Conservation (phyloP, 1,140 invertebrate species). For the Cyclargus thomasi region DNA sequence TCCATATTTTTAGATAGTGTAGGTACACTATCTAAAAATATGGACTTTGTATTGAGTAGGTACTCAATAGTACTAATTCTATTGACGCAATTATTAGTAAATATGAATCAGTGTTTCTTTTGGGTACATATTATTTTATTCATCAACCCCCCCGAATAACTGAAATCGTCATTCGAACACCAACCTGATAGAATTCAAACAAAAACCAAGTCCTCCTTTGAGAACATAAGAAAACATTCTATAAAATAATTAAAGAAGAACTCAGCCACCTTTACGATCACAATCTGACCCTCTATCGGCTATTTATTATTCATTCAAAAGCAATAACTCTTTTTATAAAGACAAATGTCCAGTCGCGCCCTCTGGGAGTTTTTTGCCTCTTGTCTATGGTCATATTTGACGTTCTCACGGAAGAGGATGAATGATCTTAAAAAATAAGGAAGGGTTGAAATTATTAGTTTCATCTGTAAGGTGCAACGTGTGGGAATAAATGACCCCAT, state of each 20-base stretch:
- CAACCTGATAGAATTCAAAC: neutral
- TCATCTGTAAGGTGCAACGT: conserved; percentile 9
- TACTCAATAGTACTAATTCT: too few species aligned
- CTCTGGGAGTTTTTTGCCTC: neutral
- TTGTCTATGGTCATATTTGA: conserved; percentile 12
- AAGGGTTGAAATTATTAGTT: conserved; percentile 15
- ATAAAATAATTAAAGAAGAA: conserved; percentile 11
- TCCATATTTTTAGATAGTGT: too few species aligned
- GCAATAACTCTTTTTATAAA: conserved; percentile 10
- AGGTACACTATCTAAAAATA: too few species aligned
- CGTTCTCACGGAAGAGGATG: conserved; percentile 14
- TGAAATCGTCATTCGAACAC: too few species aligned
- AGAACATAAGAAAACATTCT: conserved; percentile 1
- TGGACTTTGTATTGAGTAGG: too few species aligned
- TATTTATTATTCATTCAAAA: conserved; percentile 13
- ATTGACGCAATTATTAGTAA: too few species aligned
- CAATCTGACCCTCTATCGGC: conserved; percentile 9
- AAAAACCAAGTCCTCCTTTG: neutral
- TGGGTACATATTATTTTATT: too few species aligned
- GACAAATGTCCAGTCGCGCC: conserved; percentile 13
- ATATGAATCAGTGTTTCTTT: too few species aligned
- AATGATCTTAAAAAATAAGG: conserved; percentile 10
- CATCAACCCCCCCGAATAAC: too few species aligned
- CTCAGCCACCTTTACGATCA: conserved; percentile 6
- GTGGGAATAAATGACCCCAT: conserved; percentile 11